Conservation (phyloP, 1,140 invertebrate genomes). For the Adelges cooleyi region DNA sequence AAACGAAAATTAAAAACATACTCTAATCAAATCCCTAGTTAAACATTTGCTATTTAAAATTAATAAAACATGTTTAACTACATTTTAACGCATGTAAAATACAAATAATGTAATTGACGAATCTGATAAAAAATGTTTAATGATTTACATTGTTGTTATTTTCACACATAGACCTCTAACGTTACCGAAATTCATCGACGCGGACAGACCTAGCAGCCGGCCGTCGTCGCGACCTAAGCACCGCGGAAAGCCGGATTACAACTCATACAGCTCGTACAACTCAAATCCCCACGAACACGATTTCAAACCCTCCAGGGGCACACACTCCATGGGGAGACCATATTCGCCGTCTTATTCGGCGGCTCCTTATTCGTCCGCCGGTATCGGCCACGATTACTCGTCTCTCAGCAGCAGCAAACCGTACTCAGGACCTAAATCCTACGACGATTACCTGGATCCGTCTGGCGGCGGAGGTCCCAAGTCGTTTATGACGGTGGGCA, state of each 20-base stretch:
- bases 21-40: too few relatives aligned
- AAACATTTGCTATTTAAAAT: too few relatives aligned
- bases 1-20: too few relatives aligned
- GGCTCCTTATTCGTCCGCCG: background rate
- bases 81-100: too few relatives aligned
- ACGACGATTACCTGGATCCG: background rate
- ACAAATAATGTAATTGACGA: too few relatives aligned
- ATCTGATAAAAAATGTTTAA: too few relatives aligned
- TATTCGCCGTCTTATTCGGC: background rate
- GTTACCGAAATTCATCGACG: constrained; percentile 2
- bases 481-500: constrained; percentile 17
- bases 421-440: background rate
- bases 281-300: background rate
- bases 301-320: background rate
- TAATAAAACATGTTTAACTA: too few relatives aligned
- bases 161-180: background rate
- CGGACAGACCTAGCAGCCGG: background rate
- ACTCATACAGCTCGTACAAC: background rate
- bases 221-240: background rate
- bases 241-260: background rate
- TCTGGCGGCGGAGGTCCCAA: constrained; percentile 9
- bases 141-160: too few relatives aligned
- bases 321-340: background rate
- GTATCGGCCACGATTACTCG: background rate
- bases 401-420: background rate